Base-by-base conservation (phyloP, 2,797 vertebrate genomes). In the Sylvilagus floridanus region DNA sequence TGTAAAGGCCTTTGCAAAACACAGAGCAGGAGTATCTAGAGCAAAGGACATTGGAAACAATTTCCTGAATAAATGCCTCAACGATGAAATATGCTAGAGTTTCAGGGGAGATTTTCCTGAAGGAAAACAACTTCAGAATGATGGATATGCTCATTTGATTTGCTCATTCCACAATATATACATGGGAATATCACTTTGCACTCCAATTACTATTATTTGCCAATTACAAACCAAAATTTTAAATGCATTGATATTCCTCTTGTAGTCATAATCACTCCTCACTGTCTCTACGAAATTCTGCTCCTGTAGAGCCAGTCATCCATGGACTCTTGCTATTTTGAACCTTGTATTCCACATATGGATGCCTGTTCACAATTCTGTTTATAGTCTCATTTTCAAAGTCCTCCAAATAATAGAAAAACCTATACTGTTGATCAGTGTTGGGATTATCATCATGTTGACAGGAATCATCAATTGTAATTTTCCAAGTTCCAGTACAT, bases 61-160 rank as follows among this genome's bases (percentile, higher is more conserved):
- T 84, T 82, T 92, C 54, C 11, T 85, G 35, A 92, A 81, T 68
- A 92, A 95, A 93, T 8, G 7, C 26, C 22, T 84, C 30, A 71
- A 72, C 32, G 75, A 82, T 50, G 84, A 88, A 94, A 84, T 71
- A 84, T 71, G 66, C 9, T 75, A 16, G 42, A 91, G 73, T 91
- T 87, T 82, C 8, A 30, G 35, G 54, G 54, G 47, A 82, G 68
- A 82, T 86, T 83, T 93, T 93, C 24, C 28, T 35, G 1, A 54
- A 93, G 26, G 60, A 57, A 77, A 92, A 93, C 16, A 54, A 90
- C 68, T 92, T 92, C 75, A 75, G 90, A 93, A 86, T 79, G 66
- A 94, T 94, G 82, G 75, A 94, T 78, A 66, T 90, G 57, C 28
- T 93, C 89, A 93, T 93, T 84, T 69, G 13, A 22, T 35, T 90